Evolutionary conservation across 2,888 invertebrate species (phyloP).

Genomic region (Rugalucina vietnamica): DNA sequence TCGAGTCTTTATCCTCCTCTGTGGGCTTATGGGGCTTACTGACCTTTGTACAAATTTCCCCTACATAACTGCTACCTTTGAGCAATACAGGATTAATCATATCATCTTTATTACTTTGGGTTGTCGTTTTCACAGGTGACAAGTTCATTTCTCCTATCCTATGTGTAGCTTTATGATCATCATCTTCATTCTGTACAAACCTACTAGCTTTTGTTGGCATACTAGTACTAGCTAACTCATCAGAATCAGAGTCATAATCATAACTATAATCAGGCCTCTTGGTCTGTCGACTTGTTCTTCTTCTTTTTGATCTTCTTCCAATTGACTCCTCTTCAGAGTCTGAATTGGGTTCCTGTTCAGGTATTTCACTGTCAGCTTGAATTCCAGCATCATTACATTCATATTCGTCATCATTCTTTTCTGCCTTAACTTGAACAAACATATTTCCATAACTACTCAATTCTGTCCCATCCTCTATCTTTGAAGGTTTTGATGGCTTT

Average conservation of each 20-base stretch:
- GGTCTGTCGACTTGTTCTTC: not conserved
- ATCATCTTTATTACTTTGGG: too few relatives aligned
- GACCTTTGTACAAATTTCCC: not conserved
- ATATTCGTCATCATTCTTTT: not conserved
- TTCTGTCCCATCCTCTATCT: not conserved
- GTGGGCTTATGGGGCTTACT: not conserved
- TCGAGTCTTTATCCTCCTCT: not conserved
- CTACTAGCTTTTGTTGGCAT: too few relatives aligned
- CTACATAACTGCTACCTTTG: not conserved
- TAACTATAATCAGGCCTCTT: not conserved
- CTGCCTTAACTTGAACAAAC: not conserved
- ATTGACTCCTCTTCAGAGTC: not conserved
- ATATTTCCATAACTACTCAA: not conserved
- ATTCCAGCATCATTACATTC: not conserved
- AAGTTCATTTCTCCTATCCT: too few relatives aligned
- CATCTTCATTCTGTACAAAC: not conserved
- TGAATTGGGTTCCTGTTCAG: too few relatives aligned
- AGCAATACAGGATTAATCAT: not conserved
- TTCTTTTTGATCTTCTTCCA: not conserved
- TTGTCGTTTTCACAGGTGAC: too few relatives aligned
- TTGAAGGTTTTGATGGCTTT: not conserved
- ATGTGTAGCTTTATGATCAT: not conserved
- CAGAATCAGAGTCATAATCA: not conserved
- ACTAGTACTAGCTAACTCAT: not conserved
- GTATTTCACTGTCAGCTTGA: not conserved